Evolutionary conservation across 2,113 vertebrate genomes (phyloP).

Genomic region (Eptatretus burgeri): DNA sequence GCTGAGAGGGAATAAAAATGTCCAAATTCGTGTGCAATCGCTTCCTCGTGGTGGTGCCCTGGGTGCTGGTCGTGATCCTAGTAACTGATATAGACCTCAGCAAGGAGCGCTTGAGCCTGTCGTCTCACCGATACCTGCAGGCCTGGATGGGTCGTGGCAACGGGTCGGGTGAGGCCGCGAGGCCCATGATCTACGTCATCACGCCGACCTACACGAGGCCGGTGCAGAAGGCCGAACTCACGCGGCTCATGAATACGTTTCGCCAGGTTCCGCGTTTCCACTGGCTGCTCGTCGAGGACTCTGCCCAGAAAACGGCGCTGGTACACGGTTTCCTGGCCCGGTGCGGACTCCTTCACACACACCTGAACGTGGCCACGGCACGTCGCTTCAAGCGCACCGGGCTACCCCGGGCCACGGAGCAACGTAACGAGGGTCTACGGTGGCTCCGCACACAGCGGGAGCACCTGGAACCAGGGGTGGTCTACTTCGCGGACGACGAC

Average conservation of each 20-base stretch:
- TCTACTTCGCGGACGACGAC: slow-evolving; percentile 93
- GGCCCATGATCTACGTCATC: slow-evolving; percentile 61
- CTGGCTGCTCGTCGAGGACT: slow-evolving; percentile 82
- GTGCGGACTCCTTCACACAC: slow-evolving; percentile 47
- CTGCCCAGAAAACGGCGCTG: slow-evolving; percentile 39
- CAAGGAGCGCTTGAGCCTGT: slow-evolving; percentile 10
- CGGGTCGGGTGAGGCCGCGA: slow-evolving; percentile 8
- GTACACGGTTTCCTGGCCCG: slow-evolving; percentile 44
- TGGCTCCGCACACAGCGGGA: slow-evolving; percentile 50
- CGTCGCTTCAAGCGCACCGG: slow-evolving; percentile 61
- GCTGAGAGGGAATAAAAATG: no score
- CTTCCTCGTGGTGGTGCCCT: slow-evolving; percentile 57
- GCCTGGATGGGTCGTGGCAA: slow-evolving; percentile 4
- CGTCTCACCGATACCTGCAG: neutral
- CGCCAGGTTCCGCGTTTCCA: slow-evolving; percentile 65
- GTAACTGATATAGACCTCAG: slow-evolving; percentile 54
- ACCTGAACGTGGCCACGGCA: slow-evolving; percentile 62
- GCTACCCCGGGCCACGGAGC: slow-evolving; percentile 69
- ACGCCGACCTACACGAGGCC: slow-evolving; percentile 74
- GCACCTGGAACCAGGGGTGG: slow-evolving; percentile 33
- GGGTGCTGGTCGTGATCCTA: slow-evolving; percentile 60
- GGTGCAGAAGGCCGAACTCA: slow-evolving; percentile 86
- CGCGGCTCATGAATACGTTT: slow-evolving; percentile 59
- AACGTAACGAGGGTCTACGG: slow-evolving; percentile 54
- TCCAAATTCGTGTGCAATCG: slow-evolving; percentile 42